Conservation (phyloP, 1,140 invertebrate genomes). For the Nomia melanderi region DNA sequence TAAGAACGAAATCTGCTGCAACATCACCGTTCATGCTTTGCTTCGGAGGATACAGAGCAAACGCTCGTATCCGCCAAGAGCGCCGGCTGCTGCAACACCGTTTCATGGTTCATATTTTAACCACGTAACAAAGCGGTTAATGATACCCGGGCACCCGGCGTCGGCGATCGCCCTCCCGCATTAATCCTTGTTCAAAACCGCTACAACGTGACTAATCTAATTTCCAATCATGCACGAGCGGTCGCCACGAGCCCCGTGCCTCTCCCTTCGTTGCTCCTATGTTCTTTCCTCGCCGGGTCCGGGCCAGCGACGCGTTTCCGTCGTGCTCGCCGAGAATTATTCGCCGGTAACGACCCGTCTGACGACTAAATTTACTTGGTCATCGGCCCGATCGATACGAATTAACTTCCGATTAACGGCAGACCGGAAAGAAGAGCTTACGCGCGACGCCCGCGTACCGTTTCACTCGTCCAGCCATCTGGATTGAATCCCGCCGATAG, state of each 20-base stretch:
- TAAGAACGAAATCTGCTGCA: background rate
- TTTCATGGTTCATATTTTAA: constrained; percentile 5
- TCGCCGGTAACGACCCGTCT: constrained; percentile 55
- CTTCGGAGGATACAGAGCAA: background rate
- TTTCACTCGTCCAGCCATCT: background rate
- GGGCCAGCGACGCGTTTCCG: constrained; percentile 33
- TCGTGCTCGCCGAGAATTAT: constrained; percentile 71
- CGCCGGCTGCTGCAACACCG: background rate
- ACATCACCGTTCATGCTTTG: background rate
- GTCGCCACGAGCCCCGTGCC: constrained; percentile 19
- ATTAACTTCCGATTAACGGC: constrained; percentile 12
- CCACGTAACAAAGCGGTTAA: constrained; percentile 24
- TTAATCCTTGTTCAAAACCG: constrained; percentile 68
- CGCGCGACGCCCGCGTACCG: background rate
- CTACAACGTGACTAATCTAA: constrained; percentile 75
- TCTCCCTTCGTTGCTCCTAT: too few species aligned
- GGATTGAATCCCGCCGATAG: background rate
- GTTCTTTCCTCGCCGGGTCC: constrained; percentile 15
- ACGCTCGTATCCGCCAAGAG: background rate
- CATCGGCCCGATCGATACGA: constrained; percentile 6
- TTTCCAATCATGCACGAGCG: constrained; percentile 65
- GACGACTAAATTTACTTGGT: constrained; percentile 66
- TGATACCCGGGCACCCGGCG: constrained; percentile 16
- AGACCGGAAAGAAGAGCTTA: background rate
- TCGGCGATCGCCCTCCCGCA: constrained; percentile 38